phyloP scores from a whole-genome alignment of 2,888 invertebrate species.

The Euplexia lucipara region DNA sequence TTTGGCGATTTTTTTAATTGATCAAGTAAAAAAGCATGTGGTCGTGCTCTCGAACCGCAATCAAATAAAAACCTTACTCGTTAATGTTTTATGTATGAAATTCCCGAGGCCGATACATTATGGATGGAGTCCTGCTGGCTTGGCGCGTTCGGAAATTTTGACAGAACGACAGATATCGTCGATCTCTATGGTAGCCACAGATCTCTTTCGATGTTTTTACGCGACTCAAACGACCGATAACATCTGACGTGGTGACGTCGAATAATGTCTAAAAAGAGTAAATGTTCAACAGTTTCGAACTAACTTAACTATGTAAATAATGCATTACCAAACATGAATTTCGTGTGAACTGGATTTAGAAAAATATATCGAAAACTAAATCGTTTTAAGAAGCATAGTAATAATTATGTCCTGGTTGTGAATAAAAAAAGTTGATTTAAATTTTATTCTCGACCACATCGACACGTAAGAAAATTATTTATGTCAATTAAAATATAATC shows the following conservation, averaged over 20 bases:
- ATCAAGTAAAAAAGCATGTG: slow-evolving; percentile 78
- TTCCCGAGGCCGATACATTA: slow-evolving; percentile 86
- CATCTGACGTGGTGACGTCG: slow-evolving; percentile 67
- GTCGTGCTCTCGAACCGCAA: slow-evolving; percentile 83
- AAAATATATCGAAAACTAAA: slow-evolving; percentile 15
- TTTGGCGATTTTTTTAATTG: slow-evolving; percentile 83
- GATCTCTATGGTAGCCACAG: slow-evolving; percentile 84
- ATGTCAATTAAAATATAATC: slow-evolving; percentile 43
- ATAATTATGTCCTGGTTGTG: neutral
- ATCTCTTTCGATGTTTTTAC: slow-evolving; percentile 78
- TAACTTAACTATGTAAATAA: slow-evolving; percentile 68
- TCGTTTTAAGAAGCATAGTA: slow-evolving; percentile 9
- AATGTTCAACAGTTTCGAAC: slow-evolving; percentile 50
- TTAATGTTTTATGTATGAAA: slow-evolving; percentile 90
- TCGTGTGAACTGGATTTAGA: slow-evolving; percentile 23
- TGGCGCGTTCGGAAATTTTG: slow-evolving; percentile 85
- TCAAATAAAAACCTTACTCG: slow-evolving; percentile 89
- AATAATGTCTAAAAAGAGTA: slow-evolving; percentile 62
- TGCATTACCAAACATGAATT: slow-evolving; percentile 42
- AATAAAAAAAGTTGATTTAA: slow-evolving; percentile 14
- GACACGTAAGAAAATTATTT: slow-evolving; percentile 31
- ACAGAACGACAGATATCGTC: slow-evolving; percentile 85
- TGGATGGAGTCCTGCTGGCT: slow-evolving; percentile 88
- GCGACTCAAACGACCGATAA: slow-evolving; percentile 75
- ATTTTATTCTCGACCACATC: slow-evolving; percentile 16